Base-by-base conservation (phyloP, 2,888 invertebrate genomes). In the Pollenia amentaria region DNA sequence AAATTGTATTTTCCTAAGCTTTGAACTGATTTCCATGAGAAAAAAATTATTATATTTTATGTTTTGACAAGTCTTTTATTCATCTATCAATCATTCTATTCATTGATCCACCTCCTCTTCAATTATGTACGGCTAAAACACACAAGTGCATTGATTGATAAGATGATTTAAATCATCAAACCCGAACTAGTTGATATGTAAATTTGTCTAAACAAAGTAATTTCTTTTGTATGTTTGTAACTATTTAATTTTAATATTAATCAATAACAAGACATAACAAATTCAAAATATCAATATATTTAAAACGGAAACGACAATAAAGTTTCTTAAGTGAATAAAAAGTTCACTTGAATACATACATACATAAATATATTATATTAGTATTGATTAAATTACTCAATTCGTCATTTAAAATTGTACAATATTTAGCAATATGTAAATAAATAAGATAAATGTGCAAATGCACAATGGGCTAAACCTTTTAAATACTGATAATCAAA, bases 51-150 rank as follows among this genome's bases (percentile, higher is more conserved):
- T 0, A 29, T 38, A 57, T 57, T 57, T 57, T 38, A 29, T 65
- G 21, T 65, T 44, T 46, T 65, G 46, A 44, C 44, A 65, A 46
- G 9, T 48, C 14, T 21, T 44, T 9, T 44, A 48, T 64, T 64
- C 8, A 64, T 18, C 4, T 4, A 18, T 29, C 46, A 67, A 1
- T 67, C 29, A 10, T n/a, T 14, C 18, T n/a, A 29, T 48, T 48
- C n/a, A 67, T 14, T 18, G 46, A 29, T 12, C 46, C 46, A 67
- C 65, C 65, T 46, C 21, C 65, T 48, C 21, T n/a, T 67, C 8
- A 3, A 10, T 29, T 29, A 67, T n/a, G n/a, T 67, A n/a, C 29
- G 21, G 18, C 18, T 14, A 1, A 44, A 18, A 44, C 18, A 44
- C 16, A 12, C 29, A 14, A 57, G 29, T 57, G 14, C 18, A 64